A percentile compares a stretch with the other conserved stretches of the same genome.
Evolutionary conservation across 2,888 invertebrate genomes (phyloP).

Genomic region (Noctua janthe): DNA sequence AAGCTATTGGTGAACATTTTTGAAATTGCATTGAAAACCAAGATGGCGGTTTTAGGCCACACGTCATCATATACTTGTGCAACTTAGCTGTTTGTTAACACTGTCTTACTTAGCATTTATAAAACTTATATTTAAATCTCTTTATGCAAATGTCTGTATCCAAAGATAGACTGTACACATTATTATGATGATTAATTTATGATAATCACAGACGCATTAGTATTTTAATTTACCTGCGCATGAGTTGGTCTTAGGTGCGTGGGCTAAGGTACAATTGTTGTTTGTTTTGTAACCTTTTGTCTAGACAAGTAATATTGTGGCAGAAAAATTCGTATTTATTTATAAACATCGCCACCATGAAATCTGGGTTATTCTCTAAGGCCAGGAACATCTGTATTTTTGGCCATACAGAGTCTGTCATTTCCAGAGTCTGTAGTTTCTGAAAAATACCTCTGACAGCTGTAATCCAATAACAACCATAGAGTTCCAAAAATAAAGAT

Average conservation of each 20-base stretch:
- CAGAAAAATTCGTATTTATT: slow-evolving; percentile 17
- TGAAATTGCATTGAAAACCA: not conserved
- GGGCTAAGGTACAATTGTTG: slow-evolving; percentile 49
- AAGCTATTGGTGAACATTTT: not conserved
- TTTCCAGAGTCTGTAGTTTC: too few species aligned
- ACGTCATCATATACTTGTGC: not conserved
- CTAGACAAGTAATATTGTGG: slow-evolving; percentile 35
- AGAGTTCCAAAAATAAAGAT: too few species aligned
- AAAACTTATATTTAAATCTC: slow-evolving; percentile 44
- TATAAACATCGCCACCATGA: slow-evolving; percentile 3
- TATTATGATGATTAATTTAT: slow-evolving; percentile 65
- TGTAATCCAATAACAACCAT: too few species aligned
- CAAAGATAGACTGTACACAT: slow-evolving; percentile 48
- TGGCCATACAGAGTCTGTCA: too few species aligned
- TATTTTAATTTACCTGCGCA: slow-evolving; percentile 59
- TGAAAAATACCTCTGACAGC: too few species aligned
- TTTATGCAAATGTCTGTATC: slow-evolving; percentile 32
- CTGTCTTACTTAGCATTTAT: slow-evolving; percentile 9
- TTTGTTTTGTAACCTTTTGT: slow-evolving; percentile 63
- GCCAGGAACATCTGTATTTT: not conserved
- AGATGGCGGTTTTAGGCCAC: not conserved
- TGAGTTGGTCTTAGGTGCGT: slow-evolving; percentile 49
- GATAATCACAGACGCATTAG: slow-evolving; percentile 60
- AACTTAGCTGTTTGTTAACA: not conserved
- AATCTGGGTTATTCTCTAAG: not conserved